Evolutionary conservation across 2,113 vertebrate genomes (phyloP).

Genomic region (Brachypteracias leptosomus): DNA sequence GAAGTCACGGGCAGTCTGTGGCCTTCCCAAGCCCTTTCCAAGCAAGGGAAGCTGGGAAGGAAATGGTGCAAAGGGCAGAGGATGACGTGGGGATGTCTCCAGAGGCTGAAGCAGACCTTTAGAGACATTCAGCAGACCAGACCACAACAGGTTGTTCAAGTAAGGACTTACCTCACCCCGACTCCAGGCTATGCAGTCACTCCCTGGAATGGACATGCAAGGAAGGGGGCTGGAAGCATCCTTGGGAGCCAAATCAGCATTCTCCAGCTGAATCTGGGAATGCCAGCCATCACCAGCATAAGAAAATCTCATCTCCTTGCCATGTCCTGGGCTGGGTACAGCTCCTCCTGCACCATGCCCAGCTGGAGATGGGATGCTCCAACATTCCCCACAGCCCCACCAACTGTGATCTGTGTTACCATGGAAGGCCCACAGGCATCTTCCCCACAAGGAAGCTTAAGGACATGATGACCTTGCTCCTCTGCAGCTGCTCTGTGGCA

Average conservation of each 20-base stretch:
- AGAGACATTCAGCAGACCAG: no score
- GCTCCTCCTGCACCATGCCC: neutral
- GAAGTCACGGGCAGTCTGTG: neutral
- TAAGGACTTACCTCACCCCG: neutral
- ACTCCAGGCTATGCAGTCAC: neutral
- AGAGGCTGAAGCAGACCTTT: neutral
- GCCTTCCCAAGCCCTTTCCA: no score
- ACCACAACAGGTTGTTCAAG: neutral
- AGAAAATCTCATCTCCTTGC: neutral
- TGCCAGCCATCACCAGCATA: neutral
- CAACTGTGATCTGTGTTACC: fast-evolving
- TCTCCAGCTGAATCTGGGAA: neutral
- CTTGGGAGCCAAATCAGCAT: fast-evolving
- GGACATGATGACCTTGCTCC: neutral
- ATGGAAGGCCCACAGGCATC: neutral
- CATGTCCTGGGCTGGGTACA: neutral
- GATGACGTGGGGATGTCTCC: neutral
- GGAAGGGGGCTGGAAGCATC: neutral
- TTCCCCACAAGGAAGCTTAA: neutral
- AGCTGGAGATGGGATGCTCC: neutral
- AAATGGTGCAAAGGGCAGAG: neutral
- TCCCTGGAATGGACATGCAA: neutral
- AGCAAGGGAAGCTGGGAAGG: neutral
- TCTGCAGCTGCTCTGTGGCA: neutral
- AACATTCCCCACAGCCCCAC: fast-evolving